Conservation (phyloP, 2,888 invertebrate species). For the Xestia xanthographa region DNA sequence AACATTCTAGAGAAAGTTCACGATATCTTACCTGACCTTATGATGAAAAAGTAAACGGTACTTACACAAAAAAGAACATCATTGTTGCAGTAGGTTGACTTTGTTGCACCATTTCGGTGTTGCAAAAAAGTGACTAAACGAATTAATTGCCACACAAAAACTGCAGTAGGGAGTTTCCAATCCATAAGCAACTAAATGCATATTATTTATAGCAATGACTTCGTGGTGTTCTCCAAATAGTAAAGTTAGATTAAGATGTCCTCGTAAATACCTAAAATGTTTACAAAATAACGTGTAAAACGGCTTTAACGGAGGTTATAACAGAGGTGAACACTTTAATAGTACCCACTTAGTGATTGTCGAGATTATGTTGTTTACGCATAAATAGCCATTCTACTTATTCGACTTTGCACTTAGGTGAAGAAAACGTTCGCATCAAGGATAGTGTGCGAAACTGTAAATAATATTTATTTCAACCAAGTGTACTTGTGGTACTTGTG, state of each 20-base stretch:
- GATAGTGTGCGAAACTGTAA: conserved; percentile 51
- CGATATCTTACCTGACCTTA: neutral
- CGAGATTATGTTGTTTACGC: conserved; percentile 60
- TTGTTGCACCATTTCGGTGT: conserved; percentile 18
- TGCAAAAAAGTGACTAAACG: conserved; percentile 15
- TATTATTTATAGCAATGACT: neutral
- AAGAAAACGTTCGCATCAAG: conserved; percentile 57
- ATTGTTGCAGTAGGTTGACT: conserved; percentile 1
- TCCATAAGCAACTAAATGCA: neutral
- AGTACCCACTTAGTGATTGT: conserved; percentile 48
- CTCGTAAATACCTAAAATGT: conserved; percentile 2
- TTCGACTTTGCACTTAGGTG: conserved; percentile 45
- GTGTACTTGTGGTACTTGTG: conserved; percentile 29
- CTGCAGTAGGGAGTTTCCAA: neutral
- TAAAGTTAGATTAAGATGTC: conserved; percentile 1
- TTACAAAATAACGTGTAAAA: conserved; percentile 31
- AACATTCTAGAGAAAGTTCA: neutral
- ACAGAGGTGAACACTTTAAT: conserved; percentile 55
- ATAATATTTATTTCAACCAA: conserved; percentile 35
- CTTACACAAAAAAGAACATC: neutral
- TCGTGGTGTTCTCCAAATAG: neutral
- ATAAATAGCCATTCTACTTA: conserved; percentile 50
- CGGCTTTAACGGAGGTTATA: conserved; percentile 40
- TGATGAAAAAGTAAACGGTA: neutral
- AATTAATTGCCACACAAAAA: conserved; percentile 4